Evolutionary conservation across 1,140 invertebrate species (phyloP).

Genomic region (Diachasmimorpha longicaudata): DNA sequence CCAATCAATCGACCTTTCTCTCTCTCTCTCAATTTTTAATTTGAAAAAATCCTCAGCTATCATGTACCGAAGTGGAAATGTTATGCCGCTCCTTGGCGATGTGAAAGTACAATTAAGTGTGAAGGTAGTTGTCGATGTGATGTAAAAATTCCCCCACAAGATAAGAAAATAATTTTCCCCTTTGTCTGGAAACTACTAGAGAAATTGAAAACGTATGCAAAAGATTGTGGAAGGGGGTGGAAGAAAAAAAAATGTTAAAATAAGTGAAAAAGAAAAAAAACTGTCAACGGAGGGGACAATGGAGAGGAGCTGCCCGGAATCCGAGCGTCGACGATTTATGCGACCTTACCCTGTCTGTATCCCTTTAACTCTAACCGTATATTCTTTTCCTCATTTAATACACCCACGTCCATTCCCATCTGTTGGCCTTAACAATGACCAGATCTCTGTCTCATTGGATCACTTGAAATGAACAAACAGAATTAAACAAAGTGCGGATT

Average conservation of each 20-base stretch:
- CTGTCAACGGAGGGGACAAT: not conserved
- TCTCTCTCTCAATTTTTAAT: slow-evolving; percentile 1
- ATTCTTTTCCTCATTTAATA: slow-evolving; percentile 1
- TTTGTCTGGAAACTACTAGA: not conserved
- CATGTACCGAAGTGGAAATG: not conserved
- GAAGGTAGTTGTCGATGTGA: not conserved
- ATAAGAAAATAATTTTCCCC: not conserved
- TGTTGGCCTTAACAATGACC: not conserved
- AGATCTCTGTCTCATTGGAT: not conserved
- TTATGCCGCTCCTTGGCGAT: not conserved
- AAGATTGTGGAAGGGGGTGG: not conserved
- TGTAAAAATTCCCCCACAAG: not conserved
- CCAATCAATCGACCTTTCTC: slow-evolving; percentile 12
- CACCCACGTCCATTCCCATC: slow-evolving; percentile 8
- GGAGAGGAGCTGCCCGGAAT: slow-evolving; percentile 9
- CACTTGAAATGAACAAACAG: not conserved
- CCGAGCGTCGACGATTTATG: slow-evolving; percentile 1
- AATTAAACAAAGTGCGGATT: not conserved
- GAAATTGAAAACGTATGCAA: not conserved
- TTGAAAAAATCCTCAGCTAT: not conserved
- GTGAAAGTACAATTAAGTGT: slow-evolving; percentile 14
- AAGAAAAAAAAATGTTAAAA: slow-evolving; percentile 9
- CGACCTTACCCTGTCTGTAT: slow-evolving; percentile 5
- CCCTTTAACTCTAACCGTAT: not conserved
- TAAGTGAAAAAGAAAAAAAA: not conserved